Base-by-base conservation (phyloP, 2,888 invertebrate species). In the Caradrina clavipalpis region DNA sequence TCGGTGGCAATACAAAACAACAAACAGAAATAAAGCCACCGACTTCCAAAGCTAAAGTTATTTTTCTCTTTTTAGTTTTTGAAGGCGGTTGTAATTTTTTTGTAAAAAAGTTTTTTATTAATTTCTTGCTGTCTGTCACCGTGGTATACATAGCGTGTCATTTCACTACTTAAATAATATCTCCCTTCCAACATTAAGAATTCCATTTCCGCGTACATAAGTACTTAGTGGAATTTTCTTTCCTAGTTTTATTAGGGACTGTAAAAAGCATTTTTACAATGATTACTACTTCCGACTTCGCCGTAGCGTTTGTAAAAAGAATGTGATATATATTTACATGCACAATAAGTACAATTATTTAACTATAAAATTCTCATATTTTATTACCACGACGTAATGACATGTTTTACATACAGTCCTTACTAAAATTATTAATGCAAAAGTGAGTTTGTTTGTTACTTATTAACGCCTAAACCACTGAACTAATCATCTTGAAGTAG, bases 191-290 rank as follows among this genome's bases (percentile, higher is more conserved):
- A 35, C 35, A 1, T 47, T 1, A 17, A 15, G 31, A 42, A 45
- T 39, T 65, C 11, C 7, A 17, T 21, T n/a, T 35, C 39, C 13
- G 39, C 45, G 15, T 15, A n/a, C n/a, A n/a, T n/a, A 21, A 11
- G 10, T 31, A 26, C 8, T 15, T 11, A 11, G 17, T 47, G 45
- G 17, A 49, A 26, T 49, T 42, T 57, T 35, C 19, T 1, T 26
- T 22, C 7, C 21, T 15, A 35, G 31, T 39, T 39, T 77, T 74
- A 62, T 50, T 35, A 58, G 39, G 78, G 49, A 54, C n/a, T 57
- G 51, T 42, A 26, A 77, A 70, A 54, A 49, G 31, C 22, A 57
- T 58, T 78, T 26, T 78, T 39, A 78, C 26, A 13, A 74, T 69
- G 13, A 73, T 78, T 67, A 63, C 58, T 19, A 35, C 54, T 74